Percentiles rank a stretch among this genome's conserved stretches.
phyloP scores from a whole-genome alignment of 2,113 vertebrate genomes.

The Vidua macroura region DNA sequence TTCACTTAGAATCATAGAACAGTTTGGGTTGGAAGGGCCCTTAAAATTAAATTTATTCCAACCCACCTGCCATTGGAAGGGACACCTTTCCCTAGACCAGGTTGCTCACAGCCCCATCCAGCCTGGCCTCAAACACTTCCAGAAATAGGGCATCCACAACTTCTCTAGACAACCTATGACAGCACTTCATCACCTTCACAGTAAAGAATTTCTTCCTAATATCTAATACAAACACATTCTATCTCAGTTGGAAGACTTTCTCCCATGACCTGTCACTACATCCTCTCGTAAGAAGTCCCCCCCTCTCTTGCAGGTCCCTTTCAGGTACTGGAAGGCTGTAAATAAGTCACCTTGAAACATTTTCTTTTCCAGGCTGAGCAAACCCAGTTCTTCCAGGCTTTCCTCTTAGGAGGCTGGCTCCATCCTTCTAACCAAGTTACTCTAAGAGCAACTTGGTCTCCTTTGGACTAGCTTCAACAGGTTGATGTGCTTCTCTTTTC shows the following conservation, averaged over 20 bases:
- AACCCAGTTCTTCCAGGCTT: not conserved
- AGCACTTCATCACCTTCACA: not conserved
- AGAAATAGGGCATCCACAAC: not conserved
- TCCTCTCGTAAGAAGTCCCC: fast-evolving
- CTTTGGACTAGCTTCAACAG: not conserved
- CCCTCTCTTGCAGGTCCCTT: not conserved
- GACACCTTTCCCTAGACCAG: not conserved
- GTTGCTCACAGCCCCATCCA: not conserved
- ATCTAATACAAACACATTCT: not conserved
- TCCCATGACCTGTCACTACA: not conserved
- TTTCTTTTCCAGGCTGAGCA: not conserved
- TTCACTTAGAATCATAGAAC: not conserved
- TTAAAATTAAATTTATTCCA: not conserved
- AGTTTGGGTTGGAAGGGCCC: not conserved
- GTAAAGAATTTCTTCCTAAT: not conserved
- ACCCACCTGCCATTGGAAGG: not conserved
- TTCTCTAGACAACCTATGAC: not conserved
- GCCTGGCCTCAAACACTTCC: not conserved
- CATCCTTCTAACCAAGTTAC: not conserved
- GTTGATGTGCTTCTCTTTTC: not conserved
- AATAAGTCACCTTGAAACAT: not conserved
- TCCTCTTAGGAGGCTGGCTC: not conserved
- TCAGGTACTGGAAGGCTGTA: not conserved
- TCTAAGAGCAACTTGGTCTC: not conserved
- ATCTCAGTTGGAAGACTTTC: not conserved